Percentiles rank a stretch among this genome's conserved stretches.
phyloP scores from a whole-genome alignment of 2,113 vertebrate species.

The Psophia crepitans region DNA sequence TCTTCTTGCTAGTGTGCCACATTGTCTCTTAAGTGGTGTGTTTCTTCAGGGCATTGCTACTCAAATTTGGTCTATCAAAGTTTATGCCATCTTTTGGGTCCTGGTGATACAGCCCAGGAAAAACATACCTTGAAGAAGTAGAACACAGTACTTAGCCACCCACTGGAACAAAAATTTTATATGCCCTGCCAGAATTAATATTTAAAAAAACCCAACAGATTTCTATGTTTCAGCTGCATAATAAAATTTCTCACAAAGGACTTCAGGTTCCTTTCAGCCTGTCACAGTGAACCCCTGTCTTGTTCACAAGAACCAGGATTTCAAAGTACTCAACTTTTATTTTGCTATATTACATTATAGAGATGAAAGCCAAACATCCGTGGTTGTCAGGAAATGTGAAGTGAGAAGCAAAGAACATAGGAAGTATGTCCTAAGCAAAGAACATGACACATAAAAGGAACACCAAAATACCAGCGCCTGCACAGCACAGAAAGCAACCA shows the following conservation, averaged over 20 bases:
- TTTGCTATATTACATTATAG: not conserved
- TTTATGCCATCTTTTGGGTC: not conserved
- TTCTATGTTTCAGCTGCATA: not conserved
- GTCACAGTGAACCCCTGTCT: not conserved
- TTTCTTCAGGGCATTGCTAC: not conserved
- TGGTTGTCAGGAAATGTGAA: not conserved
- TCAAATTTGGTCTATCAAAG: not conserved
- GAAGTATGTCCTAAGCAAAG: not conserved
- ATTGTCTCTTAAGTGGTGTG: not conserved
- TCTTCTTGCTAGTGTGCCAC: not conserved
- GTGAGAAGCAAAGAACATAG: not conserved
- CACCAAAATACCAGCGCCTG: rapidly evolving
- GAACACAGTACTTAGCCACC: not conserved
- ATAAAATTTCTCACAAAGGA: not conserved
- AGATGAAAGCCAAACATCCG: not conserved
- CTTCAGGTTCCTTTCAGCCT: not conserved
- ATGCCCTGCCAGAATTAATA: not conserved
- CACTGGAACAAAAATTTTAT: not conserved
- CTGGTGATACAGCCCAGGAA: not conserved
- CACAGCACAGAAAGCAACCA: not conserved
- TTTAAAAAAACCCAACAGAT: not conserved
- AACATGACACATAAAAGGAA: not conserved
- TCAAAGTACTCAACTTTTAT: not conserved
- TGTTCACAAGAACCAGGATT: not conserved
- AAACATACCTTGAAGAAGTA: not conserved